Evolutionary conservation across 1,140 invertebrate genomes (phyloP).

Genomic region (Palaemon carinicauda): DNA sequence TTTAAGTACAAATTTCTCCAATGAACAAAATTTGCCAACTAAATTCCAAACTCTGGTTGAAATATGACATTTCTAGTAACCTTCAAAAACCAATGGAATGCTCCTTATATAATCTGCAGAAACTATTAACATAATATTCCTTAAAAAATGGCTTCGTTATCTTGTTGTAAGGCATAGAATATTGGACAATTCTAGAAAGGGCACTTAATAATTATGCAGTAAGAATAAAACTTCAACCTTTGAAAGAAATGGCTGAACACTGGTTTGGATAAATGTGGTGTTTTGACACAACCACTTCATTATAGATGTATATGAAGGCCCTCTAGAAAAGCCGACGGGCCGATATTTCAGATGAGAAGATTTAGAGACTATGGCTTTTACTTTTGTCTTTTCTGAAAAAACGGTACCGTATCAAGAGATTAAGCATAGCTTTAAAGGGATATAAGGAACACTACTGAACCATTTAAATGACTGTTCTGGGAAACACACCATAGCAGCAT

Average conservation of each 20-base stretch:
- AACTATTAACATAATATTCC: constrained; percentile 45
- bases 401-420: no score
- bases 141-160: constrained; percentile 53
- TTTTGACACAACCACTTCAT: constrained; percentile 9
- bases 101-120: constrained; percentile 22
- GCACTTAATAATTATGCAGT: constrained; percentile 27
- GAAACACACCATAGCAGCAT: constrained; percentile 22
- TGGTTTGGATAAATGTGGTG: constrained; percentile 7
- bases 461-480: not conserved
- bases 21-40: not conserved
- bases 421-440: not conserved
- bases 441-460: not conserved
- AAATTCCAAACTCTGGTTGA: not conserved
- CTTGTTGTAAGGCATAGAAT: constrained; percentile 53
- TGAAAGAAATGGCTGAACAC: constrained; percentile 25
- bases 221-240: constrained; percentile 30
- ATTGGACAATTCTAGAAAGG: constrained; percentile 46
- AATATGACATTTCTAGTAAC: constrained; percentile 18
- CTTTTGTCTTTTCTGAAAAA: no score
- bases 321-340: constrained; percentile 43
- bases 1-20: constrained; percentile 5
- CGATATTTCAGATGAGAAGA: constrained; percentile 50
- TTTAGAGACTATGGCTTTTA: not conserved
- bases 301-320: constrained; percentile 22
- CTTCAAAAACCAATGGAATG: constrained; percentile 48